A percentile compares a stretch with the other conserved stretches of the same genome.
These are phyloP conservation scores for Percina caprodes DNA, from an alignment of 2,113 vertebrate genomes.

Conservation along the genomic window DNA sequence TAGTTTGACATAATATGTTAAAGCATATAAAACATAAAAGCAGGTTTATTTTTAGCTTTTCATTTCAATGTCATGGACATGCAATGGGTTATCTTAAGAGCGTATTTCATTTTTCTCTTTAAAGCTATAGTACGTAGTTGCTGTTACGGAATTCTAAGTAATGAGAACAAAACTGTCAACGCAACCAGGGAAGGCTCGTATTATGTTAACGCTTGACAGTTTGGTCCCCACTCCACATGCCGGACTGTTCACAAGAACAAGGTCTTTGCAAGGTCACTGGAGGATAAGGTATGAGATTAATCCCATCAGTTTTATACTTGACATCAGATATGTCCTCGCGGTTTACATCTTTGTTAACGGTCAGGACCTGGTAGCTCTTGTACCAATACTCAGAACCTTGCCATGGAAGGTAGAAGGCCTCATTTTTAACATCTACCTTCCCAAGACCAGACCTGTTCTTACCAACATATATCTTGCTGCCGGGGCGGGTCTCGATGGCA, in stretches of 20 bases:
- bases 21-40: too few relatives aligned
- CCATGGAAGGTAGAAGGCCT: constrained; percentile 70
- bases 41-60: background rate
- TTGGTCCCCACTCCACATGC: too few relatives aligned
- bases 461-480: background rate
- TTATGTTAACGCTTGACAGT: too few relatives aligned
- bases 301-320: constrained; percentile 42
- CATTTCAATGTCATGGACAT: background rate
- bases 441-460: background rate
- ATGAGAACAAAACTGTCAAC: too few relatives aligned
- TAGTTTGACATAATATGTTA: too few relatives aligned
- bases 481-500: background rate
- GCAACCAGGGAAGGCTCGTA: too few relatives aligned
- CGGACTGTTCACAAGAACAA: too few relatives aligned
- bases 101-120: background rate
- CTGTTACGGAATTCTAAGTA: too few relatives aligned
- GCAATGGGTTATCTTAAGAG: background rate
- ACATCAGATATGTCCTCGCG: constrained; percentile 64
- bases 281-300: background rate
- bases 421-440: background rate
- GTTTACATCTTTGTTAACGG: constrained; percentile 44
- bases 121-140: background rate
- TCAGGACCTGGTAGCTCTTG: constrained; percentile 69
- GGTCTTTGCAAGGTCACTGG: too few relatives aligned
- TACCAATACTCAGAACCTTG: constrained; percentile 65